These are phyloP conservation scores for Eurytoma adleriae DNA, from an alignment of 2,888 invertebrate genomes.

Conservation along the genomic window DNA sequence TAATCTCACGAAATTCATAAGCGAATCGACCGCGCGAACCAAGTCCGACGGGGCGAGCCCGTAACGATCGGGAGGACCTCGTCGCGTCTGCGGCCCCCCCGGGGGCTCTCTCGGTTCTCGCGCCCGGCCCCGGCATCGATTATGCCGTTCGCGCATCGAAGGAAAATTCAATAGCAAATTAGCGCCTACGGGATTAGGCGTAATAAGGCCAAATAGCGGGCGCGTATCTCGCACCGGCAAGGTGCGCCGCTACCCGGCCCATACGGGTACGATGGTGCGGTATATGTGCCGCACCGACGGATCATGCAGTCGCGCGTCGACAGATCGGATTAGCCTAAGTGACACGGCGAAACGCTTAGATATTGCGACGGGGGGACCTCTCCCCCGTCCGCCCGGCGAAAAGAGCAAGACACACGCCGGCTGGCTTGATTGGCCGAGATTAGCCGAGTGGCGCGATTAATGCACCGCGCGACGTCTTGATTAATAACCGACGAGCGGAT, in stretches of 20 bases:
- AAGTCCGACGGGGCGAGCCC: too few species aligned
- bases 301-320: constrained; percentile 31
- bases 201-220: constrained; percentile 44
- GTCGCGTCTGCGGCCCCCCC: too few species aligned
- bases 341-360: constrained; percentile 47
- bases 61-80: too few species aligned
- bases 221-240: background rate
- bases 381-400: background rate
- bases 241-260: background rate
- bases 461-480: too few species aligned
- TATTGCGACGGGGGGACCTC: background rate
- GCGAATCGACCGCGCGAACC: too few species aligned
- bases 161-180: constrained; percentile 42
- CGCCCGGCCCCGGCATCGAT: background rate
- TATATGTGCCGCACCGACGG: background rate
- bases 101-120: background rate
- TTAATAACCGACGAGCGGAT: too few species aligned
- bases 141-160: background rate
- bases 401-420: background rate
- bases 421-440: too few species aligned
- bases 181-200: constrained; percentile 10
- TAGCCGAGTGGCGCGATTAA: too few species aligned
- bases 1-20: too few species aligned
- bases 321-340: constrained; percentile 60
- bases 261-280: background rate